These are phyloP conservation scores for Sialis lutaria DNA, from an alignment of 2,888 invertebrate genomes.

Conservation along the genomic window DNA sequence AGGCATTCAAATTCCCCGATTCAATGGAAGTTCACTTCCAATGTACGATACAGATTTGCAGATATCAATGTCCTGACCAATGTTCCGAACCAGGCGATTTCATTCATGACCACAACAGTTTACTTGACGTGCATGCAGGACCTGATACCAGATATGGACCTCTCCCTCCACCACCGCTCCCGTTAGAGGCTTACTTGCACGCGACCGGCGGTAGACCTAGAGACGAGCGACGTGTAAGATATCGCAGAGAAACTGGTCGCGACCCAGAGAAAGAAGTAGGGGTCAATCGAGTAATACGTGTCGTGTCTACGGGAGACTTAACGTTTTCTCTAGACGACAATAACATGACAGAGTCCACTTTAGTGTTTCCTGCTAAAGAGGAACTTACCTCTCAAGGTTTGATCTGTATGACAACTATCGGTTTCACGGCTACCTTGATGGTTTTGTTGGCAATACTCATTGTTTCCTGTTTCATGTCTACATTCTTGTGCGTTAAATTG, in stretches of 20 bases:
- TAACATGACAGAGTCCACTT: conserved; percentile 39
- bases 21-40: conserved; percentile 95
- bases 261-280: conserved; percentile 68
- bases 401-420: conserved; percentile 90
- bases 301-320: conserved; percentile 80
- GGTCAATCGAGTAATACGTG: conserved; percentile 73
- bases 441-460: conserved; percentile 67
- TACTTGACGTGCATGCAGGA: conserved; percentile 34
- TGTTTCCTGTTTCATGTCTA: conserved; percentile 71
- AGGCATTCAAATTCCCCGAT: conserved; percentile 90
- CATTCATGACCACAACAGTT: conserved; percentile 17
- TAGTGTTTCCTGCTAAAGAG: conserved; percentile 52
- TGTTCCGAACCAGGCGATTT: conserved; percentile 45
- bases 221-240: conserved; percentile 53
- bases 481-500: conserved; percentile 67
- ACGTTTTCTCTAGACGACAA: conserved; percentile 65
- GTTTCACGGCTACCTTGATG: conserved; percentile 73
- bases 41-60: conserved; percentile 86
- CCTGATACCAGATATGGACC: conserved; percentile 52
- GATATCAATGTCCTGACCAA: conserved; percentile 85
- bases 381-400: conserved; percentile 32
- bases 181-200: conserved; percentile 45
- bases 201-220: conserved; percentile 43
- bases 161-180: conserved; percentile 40
- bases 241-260: conserved; percentile 40